A percentile compares a stretch with the other conserved stretches of the same genome.
phyloP scores from a whole-genome alignment of 1,140 invertebrate genomes.

The Sitophilus oryzae region DNA sequence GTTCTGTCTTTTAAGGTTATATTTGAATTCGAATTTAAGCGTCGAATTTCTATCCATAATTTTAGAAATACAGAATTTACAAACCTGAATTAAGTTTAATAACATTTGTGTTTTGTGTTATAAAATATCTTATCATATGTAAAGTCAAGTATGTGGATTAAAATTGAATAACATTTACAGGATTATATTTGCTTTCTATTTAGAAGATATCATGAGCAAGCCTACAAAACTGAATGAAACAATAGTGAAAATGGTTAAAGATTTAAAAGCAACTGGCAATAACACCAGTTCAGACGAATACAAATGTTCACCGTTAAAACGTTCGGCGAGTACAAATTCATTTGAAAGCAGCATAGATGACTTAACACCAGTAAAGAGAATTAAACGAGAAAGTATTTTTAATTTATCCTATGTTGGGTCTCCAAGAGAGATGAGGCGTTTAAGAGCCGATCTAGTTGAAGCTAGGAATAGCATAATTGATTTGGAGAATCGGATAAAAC shows the following conservation, averaged over 20 bases:
- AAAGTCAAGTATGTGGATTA: too few species aligned
- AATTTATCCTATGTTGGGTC: slow-evolving; percentile 43
- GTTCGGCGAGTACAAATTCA: slow-evolving; percentile 31
- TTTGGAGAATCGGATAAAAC: slow-evolving; percentile 53
- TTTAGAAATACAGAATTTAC: too few species aligned
- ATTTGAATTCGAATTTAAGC: too few species aligned
- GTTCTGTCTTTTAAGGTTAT: too few species aligned
- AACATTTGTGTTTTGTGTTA: too few species aligned
- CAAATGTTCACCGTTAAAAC: slow-evolving; percentile 29
- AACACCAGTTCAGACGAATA: slow-evolving; percentile 5
- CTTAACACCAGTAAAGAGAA: slow-evolving; percentile 28
- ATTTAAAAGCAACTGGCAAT: slow-evolving; percentile 26
- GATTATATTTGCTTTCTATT: neutral
- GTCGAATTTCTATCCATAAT: too few species aligned
- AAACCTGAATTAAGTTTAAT: too few species aligned
- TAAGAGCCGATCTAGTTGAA: slow-evolving; percentile 58
- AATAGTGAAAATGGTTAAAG: slow-evolving; percentile 34
- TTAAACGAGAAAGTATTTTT: slow-evolving; percentile 27
- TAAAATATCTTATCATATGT: too few species aligned
- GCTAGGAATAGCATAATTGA: slow-evolving; percentile 53
- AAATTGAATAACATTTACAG: too few species aligned
- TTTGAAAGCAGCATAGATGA: slow-evolving; percentile 31
- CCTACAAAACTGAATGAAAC: slow-evolving; percentile 30
- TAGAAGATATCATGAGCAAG: slow-evolving; percentile 10
- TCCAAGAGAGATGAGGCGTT: slow-evolving; percentile 54